Evolutionary conservation across 1,140 invertebrate genomes (phyloP), one percentile per base, ranked within the genome.

Genomic region (Ooceraea biroi): DNA sequence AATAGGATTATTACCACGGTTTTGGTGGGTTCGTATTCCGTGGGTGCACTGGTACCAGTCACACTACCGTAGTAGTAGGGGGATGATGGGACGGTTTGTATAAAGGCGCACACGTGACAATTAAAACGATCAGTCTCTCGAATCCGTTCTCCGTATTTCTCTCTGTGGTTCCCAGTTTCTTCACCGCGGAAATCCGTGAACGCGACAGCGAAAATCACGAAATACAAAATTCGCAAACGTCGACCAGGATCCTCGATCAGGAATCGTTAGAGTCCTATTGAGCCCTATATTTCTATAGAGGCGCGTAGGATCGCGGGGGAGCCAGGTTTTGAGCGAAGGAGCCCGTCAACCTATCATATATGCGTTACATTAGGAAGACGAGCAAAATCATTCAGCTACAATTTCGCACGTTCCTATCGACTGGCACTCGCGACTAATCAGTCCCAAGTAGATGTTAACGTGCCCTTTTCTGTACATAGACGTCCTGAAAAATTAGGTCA

Each of bases 311-410:
- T 61, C 36, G 69, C 55, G 22, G 12, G 19, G 19, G 17, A 41
- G 36, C 48, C 22, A 17, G 44, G 17, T 41, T 78, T 74, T 7
- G 60, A 44, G 63, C 27, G n/a, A 46, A 52, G 12, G 11, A 30
- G 19, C 50, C 41, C n/a, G 22, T 65, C 57, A 84, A 46, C 30
- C 68, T 66, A 36, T 69, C 78, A 92, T 94, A 92, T 93, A 94
- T 94, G 94, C 93, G 93, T 94, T 94, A 94, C 92, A 82, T 90
- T 73, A 94, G 91, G 93, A 94, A 93, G 92, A 93, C 91, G 0
- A 94, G 92, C 89, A 94, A 95, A 91, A 95, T 95, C 57, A 95
- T 95, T 68, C 94, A 95, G 89, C 90, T 95, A 76, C 95, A 95
- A 88, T 95, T 95, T 89, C 94, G 95, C 60, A 95, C 95, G 22